phyloP scores from a whole-genome alignment of 2,888 invertebrate genomes.

The Chrysolina haemoptera region DNA sequence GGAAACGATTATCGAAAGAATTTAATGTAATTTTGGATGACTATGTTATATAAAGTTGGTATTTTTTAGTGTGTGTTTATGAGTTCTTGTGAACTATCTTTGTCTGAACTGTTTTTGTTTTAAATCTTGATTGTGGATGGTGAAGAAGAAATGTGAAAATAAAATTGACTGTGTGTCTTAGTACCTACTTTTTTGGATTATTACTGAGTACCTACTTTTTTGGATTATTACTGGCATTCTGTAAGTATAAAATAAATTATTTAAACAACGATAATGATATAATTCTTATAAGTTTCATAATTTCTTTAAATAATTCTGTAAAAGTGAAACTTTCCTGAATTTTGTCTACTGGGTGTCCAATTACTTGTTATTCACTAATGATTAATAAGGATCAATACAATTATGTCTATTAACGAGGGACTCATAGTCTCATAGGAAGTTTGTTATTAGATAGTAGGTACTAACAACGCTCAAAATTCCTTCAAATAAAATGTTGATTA shows the following conservation, averaged over 20 bases:
- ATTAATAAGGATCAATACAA: no score
- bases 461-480: no score
- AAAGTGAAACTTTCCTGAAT: no score
- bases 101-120: background rate
- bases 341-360: no score
- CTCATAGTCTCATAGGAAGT: no score
- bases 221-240: background rate
- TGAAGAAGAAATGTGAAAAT: slow-evolving; percentile 3
- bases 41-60: background rate
- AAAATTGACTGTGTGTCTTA: background rate
- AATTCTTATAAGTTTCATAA: no score
- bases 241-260: background rate
- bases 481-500: no score
- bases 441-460: no score
- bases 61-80: background rate
- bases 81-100: background rate
- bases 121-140: background rate
- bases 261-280: no score
- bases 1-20: background rate
- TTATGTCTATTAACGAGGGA: no score
- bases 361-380: no score
- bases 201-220: background rate
- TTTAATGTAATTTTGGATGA: background rate
- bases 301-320: no score
- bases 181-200: background rate